phyloP scores from a whole-genome alignment of 2,888 invertebrate genomes.

The Cenopis cana region DNA sequence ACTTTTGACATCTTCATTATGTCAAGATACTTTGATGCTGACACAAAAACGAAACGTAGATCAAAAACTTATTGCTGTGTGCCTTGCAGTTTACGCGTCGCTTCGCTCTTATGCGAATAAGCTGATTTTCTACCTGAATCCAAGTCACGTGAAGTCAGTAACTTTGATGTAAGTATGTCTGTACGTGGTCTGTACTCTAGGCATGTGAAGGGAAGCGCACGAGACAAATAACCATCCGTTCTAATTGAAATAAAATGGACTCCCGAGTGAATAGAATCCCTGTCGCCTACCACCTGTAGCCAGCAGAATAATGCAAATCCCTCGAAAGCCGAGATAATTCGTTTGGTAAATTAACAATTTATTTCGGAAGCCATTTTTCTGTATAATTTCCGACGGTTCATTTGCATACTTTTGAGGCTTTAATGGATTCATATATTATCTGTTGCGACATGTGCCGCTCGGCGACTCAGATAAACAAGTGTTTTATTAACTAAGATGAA shows the following conservation, averaged over 20 bases:
- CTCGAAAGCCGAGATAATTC: conserved; percentile 9
- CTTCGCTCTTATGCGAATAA: too few species aligned
- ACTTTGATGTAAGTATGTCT: too few species aligned
- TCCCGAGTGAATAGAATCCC: neutral
- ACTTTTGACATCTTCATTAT: too few species aligned
- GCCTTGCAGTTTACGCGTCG: too few species aligned
- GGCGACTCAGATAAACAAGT: neutral
- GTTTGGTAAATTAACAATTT: conserved; percentile 9
- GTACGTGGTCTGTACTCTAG: too few species aligned
- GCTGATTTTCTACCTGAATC: too few species aligned
- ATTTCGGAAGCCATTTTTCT: conserved; percentile 5
- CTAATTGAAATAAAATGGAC: neutral
- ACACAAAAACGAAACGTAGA: too few species aligned
- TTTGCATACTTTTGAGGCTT: conserved; percentile 20
- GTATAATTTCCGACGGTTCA: conserved; percentile 16
- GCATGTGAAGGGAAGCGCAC: too few species aligned
- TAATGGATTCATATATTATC: conserved; percentile 8
- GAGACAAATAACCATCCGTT: neutral
- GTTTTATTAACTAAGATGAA: neutral
- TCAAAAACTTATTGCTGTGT: too few species aligned
- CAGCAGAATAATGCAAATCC: conserved; percentile 7
- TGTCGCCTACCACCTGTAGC: neutral
- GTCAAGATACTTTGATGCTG: too few species aligned
- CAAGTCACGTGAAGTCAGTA: too few species aligned
- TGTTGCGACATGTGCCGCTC: neutral